These are phyloP conservation scores for Lichenostomus cassidix DNA, from an alignment of 2,113 vertebrate genomes.

Conservation along the genomic window DNA sequence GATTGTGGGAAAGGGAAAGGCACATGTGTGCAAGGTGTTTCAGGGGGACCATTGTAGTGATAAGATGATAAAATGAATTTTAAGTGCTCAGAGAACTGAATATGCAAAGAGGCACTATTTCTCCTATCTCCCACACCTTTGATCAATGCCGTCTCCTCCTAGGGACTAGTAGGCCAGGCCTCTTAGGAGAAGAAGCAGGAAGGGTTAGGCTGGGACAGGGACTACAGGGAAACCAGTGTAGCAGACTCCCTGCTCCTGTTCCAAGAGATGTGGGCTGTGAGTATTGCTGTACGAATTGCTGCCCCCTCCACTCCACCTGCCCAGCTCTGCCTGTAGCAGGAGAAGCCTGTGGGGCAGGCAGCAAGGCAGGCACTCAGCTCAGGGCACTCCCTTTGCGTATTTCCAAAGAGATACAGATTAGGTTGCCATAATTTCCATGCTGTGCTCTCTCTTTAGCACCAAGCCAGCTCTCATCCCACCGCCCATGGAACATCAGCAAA, in stretches of 20 bases:
- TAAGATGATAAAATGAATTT: background rate
- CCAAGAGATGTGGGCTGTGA: background rate
- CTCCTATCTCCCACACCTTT: background rate
- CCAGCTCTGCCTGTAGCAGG: background rate
- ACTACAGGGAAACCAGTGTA: background rate
- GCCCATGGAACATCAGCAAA: background rate
- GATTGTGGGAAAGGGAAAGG: background rate
- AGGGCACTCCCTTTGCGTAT: rapidly evolving
- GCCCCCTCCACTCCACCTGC: background rate
- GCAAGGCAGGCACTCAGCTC: background rate
- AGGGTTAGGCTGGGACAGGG: background rate
- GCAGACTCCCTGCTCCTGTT: background rate
- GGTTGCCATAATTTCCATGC: background rate
- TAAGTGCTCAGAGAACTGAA: background rate
- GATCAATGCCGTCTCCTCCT: background rate
- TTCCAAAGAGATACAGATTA: background rate
- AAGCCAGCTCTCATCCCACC: background rate
- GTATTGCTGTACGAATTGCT: background rate
- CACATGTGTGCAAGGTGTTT: background rate
- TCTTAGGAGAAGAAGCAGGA: background rate
- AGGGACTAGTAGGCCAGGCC: background rate
- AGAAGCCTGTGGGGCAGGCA: background rate
- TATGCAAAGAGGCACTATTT: background rate
- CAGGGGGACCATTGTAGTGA: background rate
- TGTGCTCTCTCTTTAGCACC: background rate